Conservation (phyloP, 2,888 invertebrate species). For the Microctonus hyperodae region DNA sequence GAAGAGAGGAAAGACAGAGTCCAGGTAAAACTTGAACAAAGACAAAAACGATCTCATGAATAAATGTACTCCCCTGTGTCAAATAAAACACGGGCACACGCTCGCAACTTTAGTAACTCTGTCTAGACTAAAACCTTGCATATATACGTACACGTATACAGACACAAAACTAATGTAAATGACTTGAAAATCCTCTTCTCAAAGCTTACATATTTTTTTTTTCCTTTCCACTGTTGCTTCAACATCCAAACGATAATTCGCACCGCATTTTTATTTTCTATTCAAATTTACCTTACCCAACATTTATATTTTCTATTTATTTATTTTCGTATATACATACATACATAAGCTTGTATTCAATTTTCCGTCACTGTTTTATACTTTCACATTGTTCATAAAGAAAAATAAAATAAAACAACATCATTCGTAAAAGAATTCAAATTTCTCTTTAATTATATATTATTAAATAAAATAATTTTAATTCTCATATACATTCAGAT, state of each 20-base stretch:
- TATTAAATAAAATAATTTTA: no score
- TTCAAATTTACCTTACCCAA: neutral
- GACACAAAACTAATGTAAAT: neutral
- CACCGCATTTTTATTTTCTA: slow-evolving; percentile 4
- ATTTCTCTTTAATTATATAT: no score
- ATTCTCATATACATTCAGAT: no score
- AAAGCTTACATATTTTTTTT: neutral
- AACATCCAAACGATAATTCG: slow-evolving; percentile 12
- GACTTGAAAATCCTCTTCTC: neutral
- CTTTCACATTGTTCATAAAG: slow-evolving; percentile 14
- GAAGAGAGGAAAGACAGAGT: neutral
- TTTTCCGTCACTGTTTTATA: no score
- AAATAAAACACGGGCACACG: neutral
- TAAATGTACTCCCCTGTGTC: slow-evolving; percentile 20
- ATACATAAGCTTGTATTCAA: no score
- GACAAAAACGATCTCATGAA: slow-evolving; percentile 11
- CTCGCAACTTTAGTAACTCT: slow-evolving; percentile 14
- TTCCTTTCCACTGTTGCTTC: neutral
- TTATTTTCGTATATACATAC: slow-evolving; percentile 12
- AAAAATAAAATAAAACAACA: slow-evolving; percentile 14
- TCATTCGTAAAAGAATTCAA: no score
- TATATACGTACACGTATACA: neutral
- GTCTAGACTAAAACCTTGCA: slow-evolving; percentile 14
- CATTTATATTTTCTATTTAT: neutral
- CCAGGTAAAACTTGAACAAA: slow-evolving; percentile 4